These are phyloP conservation scores for Icerya purchasi DNA, from an alignment of 2,888 invertebrate genomes.

Conservation along the genomic window DNA sequence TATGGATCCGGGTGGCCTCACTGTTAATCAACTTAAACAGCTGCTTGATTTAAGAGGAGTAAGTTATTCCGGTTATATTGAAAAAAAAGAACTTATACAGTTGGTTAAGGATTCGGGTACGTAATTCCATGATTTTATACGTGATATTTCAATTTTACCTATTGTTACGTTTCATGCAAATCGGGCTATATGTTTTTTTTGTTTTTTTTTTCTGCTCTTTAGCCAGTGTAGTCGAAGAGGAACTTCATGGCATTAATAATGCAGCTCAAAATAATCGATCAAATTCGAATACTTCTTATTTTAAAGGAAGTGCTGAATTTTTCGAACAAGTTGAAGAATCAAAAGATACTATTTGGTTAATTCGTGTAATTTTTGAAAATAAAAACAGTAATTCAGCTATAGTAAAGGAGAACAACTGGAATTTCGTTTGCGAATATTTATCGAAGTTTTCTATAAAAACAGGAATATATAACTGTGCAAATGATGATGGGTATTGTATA, in stretches of 20 bases:
- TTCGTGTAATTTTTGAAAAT: slow-evolving; percentile 26
- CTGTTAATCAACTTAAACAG: slow-evolving; percentile 21
- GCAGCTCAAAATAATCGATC: slow-evolving; percentile 6
- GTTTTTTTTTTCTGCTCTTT: too few relatives aligned
- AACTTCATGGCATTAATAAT: slow-evolving; percentile 19
- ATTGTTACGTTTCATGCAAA: too few relatives aligned
- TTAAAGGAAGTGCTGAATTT: slow-evolving; percentile 21
- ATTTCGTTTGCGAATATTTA: slow-evolving; percentile 25
- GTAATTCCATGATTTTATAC: too few relatives aligned
- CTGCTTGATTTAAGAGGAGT: slow-evolving; percentile 21
- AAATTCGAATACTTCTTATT: slow-evolving; percentile 18
- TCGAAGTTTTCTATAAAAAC: slow-evolving; percentile 28
- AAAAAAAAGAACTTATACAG: slow-evolving; percentile 21
- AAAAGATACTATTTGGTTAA: slow-evolving; percentile 32
- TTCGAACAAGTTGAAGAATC: slow-evolving; percentile 29
- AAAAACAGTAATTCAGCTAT: slow-evolving; percentile 19
- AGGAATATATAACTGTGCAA: slow-evolving; percentile 29
- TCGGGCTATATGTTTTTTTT: too few relatives aligned
- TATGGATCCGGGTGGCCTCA: slow-evolving; percentile 20
- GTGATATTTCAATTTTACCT: too few relatives aligned
- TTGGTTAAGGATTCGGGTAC: slow-evolving; percentile 21
- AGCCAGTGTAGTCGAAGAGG: slow-evolving; percentile 20
- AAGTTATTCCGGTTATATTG: slow-evolving; percentile 22
- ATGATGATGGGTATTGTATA: slow-evolving; percentile 26
- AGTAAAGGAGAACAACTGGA: slow-evolving; percentile 26